phyloP scores from a whole-genome alignment of 2,888 invertebrate species.

The Machimus rusticus region DNA sequence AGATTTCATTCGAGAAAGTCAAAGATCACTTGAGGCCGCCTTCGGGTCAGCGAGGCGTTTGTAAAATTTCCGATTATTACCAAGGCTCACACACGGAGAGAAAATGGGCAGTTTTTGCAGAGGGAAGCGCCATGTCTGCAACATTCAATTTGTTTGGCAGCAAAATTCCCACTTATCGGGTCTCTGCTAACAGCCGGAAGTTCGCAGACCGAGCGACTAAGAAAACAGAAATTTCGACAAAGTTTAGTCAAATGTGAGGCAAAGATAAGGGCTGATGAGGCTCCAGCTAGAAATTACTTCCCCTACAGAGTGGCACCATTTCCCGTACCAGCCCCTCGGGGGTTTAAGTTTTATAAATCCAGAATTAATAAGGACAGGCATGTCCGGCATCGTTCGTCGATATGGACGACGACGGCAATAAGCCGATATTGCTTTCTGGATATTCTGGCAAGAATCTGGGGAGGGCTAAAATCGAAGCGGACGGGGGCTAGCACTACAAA shows the following conservation, averaged over 20 bases:
- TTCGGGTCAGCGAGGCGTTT: neutral
- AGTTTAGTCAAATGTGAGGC: constrained; percentile 16
- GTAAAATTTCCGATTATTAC: neutral
- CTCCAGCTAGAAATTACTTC: constrained; percentile 11
- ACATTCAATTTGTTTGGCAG: neutral
- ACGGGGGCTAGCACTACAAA: neutral
- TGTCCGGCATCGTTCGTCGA: neutral
- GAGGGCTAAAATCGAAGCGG: neutral
- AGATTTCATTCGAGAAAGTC: neutral
- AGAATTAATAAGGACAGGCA: constrained; percentile 23
- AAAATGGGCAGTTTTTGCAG: neutral
- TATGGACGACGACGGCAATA: neutral
- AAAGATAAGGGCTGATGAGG: constrained; percentile 18
- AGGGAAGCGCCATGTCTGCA: neutral
- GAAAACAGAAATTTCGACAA: constrained; percentile 20
- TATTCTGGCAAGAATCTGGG: neutral
- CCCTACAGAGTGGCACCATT: neutral
- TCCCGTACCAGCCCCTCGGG: neutral
- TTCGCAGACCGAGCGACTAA: neutral
- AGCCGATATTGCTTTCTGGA: neutral
- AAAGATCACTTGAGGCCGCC: neutral
- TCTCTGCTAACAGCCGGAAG: neutral
- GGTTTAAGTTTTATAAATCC: constrained; percentile 18
- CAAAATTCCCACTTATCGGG: neutral
- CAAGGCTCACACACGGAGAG: neutral